Conservation (phyloP, 92 coral and sea anemone species). For the Epizoanthus rinbou region DNA sequence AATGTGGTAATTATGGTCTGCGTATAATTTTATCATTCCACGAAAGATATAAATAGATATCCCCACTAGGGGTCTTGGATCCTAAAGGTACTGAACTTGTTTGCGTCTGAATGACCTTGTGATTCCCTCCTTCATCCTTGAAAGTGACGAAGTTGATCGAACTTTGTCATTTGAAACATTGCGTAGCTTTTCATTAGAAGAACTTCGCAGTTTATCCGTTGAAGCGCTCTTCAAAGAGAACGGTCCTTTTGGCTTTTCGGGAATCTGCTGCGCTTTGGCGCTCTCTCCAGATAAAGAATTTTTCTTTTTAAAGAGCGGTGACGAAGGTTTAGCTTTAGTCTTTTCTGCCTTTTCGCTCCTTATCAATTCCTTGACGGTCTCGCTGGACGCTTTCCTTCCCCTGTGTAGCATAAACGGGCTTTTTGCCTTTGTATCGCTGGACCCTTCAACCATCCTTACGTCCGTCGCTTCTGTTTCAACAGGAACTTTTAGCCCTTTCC, state of each 20-base stretch:
- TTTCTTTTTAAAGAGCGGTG: constrained; percentile 17
- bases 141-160: constrained; percentile 56
- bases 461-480: constrained; percentile 26
- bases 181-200: constrained; percentile 56
- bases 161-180: constrained; percentile 38
- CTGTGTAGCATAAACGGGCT: constrained; percentile 40
- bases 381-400: constrained; percentile 4
- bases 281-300: constrained; percentile 14
- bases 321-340: constrained; percentile 13
- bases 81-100: constrained; percentile 44
- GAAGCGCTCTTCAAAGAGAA: constrained; percentile 45
- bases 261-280: background rate
- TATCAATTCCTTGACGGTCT: background rate
- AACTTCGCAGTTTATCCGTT: constrained; percentile 42
- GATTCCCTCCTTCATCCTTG: constrained; percentile 63
- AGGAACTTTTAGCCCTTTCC: constrained; percentile 34
- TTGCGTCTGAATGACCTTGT: constrained; percentile 64
- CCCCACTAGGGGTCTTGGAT: no score
- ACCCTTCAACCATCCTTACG: constrained; percentile 31
- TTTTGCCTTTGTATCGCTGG: constrained; percentile 22
- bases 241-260: constrained; percentile 68
- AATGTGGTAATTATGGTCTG: no score
- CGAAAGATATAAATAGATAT: no score
- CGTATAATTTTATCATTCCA: no score
- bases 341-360: constrained; percentile 4